Percentiles rank a stretch among this genome's conserved stretches.
phyloP scores from a whole-genome alignment of 1,140 invertebrate genomes.

The Octopus bimaculoides region DNA sequence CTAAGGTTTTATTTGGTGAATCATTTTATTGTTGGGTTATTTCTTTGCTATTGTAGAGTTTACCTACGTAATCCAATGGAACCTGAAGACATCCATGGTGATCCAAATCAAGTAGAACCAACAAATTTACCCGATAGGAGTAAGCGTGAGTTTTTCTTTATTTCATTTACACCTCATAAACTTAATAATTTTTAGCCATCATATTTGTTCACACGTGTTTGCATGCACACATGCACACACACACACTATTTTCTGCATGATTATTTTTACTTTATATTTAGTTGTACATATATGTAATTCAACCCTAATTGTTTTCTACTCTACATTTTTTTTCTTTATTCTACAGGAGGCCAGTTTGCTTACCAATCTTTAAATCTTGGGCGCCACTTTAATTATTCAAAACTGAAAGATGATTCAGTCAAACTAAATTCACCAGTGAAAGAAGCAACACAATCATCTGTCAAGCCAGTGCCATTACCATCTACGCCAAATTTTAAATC shows the following conservation, averaged over 20 bases:
- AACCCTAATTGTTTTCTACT: too few relatives aligned
- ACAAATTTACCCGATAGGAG: slow-evolving; percentile 45
- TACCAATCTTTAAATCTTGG: slow-evolving; percentile 33
- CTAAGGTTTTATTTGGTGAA: too few relatives aligned
- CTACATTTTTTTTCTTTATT: slow-evolving; percentile 10
- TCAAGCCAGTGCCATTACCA: neutral
- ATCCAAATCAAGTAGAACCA: slow-evolving; percentile 44
- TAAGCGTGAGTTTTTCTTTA: slow-evolving; percentile 38
- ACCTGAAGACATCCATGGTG: slow-evolving; percentile 71
- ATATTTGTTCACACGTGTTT: neutral
- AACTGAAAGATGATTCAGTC: slow-evolving; percentile 52
- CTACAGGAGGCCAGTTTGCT: slow-evolving; percentile 33
- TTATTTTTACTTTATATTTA: too few relatives aligned
- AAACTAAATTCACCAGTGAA: neutral
- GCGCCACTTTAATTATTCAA: slow-evolving; percentile 57
- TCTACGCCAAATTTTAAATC: slow-evolving; percentile 14
- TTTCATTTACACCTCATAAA: too few relatives aligned
- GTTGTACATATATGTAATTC: too few relatives aligned
- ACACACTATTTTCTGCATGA: too few relatives aligned
- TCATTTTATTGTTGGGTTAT: neutral
- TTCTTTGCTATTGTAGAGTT: slow-evolving; percentile 56
- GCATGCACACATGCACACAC: neutral
- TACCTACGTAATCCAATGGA: slow-evolving; percentile 82
- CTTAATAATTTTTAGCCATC: too few relatives aligned
- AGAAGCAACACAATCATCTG: neutral